phyloP scores from a whole-genome alignment of 2,797 vertebrate species.

The Falco peregrinus region DNA sequence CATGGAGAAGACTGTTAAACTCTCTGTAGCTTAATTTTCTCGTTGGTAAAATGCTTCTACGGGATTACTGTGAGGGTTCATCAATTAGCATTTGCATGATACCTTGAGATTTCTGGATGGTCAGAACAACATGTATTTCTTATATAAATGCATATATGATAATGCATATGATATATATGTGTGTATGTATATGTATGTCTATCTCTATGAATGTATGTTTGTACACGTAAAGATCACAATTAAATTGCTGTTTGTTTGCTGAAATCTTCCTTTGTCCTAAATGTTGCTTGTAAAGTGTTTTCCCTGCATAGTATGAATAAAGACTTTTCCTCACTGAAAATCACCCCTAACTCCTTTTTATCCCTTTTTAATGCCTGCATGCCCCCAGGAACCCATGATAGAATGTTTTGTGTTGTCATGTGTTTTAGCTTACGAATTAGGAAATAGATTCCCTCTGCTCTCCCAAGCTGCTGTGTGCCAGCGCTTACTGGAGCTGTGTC shows the following conservation, averaged over 20 bases:
- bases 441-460: not conserved
- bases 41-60: not conserved
- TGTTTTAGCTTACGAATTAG: not conserved
- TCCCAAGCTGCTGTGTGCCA: not conserved
- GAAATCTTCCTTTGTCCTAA: not conserved
- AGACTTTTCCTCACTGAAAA: not conserved
- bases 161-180: not conserved
- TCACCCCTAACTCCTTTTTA: not conserved
- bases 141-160: not conserved
- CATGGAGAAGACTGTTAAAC: not conserved
- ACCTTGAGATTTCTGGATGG: not conserved
- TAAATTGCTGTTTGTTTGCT: not conserved
- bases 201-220: not conserved
- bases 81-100: not conserved
- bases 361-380: not conserved
- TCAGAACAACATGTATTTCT: not conserved
- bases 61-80: not conserved
- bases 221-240: not conserved
- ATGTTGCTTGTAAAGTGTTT: not conserved
- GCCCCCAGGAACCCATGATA: not conserved
- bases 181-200: not conserved
- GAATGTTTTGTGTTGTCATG: not conserved
- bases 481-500: not conserved
- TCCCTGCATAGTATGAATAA: not conserved
- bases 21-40: not conserved